phyloP scores from a whole-genome alignment of 1,140 invertebrate genomes.

The Drosophila watanabei region DNA sequence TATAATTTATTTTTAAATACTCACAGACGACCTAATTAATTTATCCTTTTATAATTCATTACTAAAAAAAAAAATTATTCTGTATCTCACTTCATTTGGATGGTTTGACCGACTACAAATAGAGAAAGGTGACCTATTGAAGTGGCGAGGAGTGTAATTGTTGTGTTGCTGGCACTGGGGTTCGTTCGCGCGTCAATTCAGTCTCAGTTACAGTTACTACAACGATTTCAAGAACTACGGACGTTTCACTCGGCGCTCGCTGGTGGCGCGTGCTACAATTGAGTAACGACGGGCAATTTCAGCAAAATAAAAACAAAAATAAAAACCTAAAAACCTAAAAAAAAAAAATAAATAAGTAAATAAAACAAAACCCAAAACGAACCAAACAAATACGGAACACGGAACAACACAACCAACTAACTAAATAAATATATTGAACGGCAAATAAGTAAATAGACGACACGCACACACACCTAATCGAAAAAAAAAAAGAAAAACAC shows the following conservation, averaged over 20 bases:
- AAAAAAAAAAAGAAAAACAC: conserved; percentile 1
- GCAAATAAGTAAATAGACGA: conserved; percentile 29
- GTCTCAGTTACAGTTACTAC: conserved; percentile 61
- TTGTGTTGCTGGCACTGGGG: conserved; percentile 58
- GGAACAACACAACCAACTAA: conserved; percentile 27
- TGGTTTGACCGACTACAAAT: too few species aligned
- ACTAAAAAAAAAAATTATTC: too few species aligned
- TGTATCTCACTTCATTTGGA: too few species aligned
- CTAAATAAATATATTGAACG: conserved; percentile 19
- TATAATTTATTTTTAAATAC: too few species aligned
- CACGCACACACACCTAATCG: conserved; percentile 16
- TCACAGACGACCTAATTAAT: too few species aligned
- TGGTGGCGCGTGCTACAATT: conserved; percentile 70
- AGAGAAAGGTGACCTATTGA: too few species aligned
- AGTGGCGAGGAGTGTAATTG: background rate
- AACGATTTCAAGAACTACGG: conserved; percentile 76
- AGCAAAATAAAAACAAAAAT: conserved; percentile 27
- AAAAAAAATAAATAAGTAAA: background rate
- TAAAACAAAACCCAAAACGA: conserved; percentile 18
- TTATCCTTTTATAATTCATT: too few species aligned
- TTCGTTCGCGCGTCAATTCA: conserved; percentile 71
- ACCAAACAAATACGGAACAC: conserved; percentile 28
- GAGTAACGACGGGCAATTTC: conserved; percentile 68
- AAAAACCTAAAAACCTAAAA: conserved; percentile 1
- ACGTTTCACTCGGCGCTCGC: conserved; percentile 63